Evolutionary conservation across 2,888 invertebrate species (phyloP), one percentile per base, ranked within the genome.

Genomic region (Tuta absoluta): DNA sequence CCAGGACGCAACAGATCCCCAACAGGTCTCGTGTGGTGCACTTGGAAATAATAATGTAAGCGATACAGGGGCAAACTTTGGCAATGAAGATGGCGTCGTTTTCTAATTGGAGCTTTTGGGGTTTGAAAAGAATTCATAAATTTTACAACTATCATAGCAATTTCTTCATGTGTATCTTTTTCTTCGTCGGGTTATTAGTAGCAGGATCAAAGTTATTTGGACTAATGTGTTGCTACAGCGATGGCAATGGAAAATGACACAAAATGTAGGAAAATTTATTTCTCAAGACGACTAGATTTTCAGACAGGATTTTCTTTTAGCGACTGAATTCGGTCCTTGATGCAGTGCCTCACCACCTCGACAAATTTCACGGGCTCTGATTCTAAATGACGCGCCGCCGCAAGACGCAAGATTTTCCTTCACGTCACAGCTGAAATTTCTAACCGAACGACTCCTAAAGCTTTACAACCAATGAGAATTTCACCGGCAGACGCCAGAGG

Each of bases 361-460:
- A 77, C 84, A 77, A 89, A 91, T 91, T 91, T 91, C 86, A 91
- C 89, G 88, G 86, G 67, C 73, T 79, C 78, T 86, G 89, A 84
- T 67, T 82, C 71, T 75, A 75, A 81, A 82, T 77, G 81, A 81
- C 74, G 76, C 77, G 60, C 63, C 77, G 60, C 63, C 48, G 61
- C 64, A 64, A 89, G 86, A 83, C 80, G 75, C 77, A 81, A 56
- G 81, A 86, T 85, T 87, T 81, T 80, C 83, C 62, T 64, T 37
- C 61, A 49, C 77, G 71, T 71, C 80, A 78, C 73, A 76, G 70
- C 74, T 71, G 77, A 83, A 82, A 83, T 86, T 89, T 87, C 85
- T 80, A 82, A 75, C 82, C 74, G 84, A 87, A 87, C 80, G 82
- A 84, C 76, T 81, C 71, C 73, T 74, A 77, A 77, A 76, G 75